Evolutionary conservation across 2,888 invertebrate species (phyloP).

Genomic region (Clivina fossor): DNA sequence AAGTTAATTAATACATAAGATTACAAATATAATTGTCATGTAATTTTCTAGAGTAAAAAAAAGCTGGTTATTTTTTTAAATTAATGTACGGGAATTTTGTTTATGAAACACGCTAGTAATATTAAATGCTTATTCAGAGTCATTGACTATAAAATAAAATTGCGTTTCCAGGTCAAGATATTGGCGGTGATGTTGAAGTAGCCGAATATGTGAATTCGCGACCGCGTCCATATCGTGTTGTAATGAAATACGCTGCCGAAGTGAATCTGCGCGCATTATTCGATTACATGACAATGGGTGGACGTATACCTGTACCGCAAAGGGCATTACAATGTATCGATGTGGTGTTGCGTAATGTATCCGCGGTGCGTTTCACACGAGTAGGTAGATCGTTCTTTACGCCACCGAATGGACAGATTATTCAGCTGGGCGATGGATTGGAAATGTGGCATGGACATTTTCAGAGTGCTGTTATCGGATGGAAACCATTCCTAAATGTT

Average conservation of each 20-base stretch:
- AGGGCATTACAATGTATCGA: constrained; percentile 79
- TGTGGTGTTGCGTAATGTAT: constrained; percentile 73
- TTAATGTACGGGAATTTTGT: too few species aligned
- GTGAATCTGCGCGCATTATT: constrained; percentile 58
- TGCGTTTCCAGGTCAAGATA: constrained; percentile 51
- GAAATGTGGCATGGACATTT: constrained; percentile 94
- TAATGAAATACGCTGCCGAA: constrained; percentile 57
- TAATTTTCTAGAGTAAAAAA: too few species aligned
- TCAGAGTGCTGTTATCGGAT: constrained; percentile 88
- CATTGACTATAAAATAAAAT: too few species aligned
- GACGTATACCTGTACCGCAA: constrained; percentile 55
- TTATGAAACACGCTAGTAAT: too few species aligned
- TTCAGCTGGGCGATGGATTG: constrained; percentile 74
- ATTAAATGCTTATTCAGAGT: too few species aligned
- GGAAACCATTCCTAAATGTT: constrained; percentile 85
- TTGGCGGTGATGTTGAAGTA: constrained; percentile 42
- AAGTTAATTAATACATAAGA: too few species aligned
- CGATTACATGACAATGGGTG: constrained; percentile 48
- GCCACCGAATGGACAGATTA: constrained; percentile 50
- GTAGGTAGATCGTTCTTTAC: constrained; percentile 83
- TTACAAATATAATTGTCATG: too few species aligned
- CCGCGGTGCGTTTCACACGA: constrained; percentile 56
- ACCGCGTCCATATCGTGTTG: constrained; percentile 53
- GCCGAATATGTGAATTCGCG: constrained; percentile 49
- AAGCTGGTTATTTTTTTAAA: too few species aligned